A percentile compares a stretch with the other conserved stretches of the same genome.
Evolutionary conservation across 2,888 invertebrate species (phyloP).

Genomic region (Nemapogon koenigi): DNA sequence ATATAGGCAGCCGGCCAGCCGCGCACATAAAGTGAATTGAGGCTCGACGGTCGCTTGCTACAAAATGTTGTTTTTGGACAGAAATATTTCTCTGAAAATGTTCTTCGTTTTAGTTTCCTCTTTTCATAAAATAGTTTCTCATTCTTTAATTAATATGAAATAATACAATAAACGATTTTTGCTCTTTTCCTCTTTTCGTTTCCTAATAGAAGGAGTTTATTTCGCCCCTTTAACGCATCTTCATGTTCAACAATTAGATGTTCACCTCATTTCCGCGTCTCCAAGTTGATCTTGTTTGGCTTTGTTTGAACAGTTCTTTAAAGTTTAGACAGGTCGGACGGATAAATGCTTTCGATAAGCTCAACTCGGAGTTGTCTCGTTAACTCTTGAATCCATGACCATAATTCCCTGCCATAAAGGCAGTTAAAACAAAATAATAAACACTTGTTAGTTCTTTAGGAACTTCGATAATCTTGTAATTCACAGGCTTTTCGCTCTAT

Average conservation of each 20-base stretch:
- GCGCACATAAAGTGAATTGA: conserved; percentile 19
- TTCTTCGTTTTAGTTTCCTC: too few species aligned
- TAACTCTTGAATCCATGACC: conserved; percentile 16
- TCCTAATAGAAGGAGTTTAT: not conserved
- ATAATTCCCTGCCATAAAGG: conserved; percentile 25
- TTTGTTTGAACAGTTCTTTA: conserved; percentile 38
- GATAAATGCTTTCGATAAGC: conserved; percentile 27
- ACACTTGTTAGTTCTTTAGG: conserved; percentile 2
- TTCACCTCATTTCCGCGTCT: conserved; percentile 26
- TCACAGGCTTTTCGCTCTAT: conserved; percentile 3
- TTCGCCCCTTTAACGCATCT: not conserved
- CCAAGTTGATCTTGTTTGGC: conserved; percentile 33
- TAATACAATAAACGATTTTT: too few species aligned
- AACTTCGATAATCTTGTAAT: conserved; percentile 7
- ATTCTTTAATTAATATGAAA: too few species aligned
- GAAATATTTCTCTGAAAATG: too few species aligned
- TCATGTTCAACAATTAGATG: conserved; percentile 27
- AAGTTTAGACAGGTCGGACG: conserved; percentile 33
- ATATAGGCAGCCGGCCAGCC: too few species aligned
- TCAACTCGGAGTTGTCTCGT: conserved; percentile 28
- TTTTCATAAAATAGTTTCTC: too few species aligned
- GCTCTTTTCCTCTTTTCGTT: too few species aligned
- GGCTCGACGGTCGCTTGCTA: conserved; percentile 8
- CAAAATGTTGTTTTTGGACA: conserved; percentile 31
- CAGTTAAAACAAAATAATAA: conserved; percentile 24